Base-by-base conservation (phyloP, 2,113 vertebrate species). In the Anhinga rufa region DNA sequence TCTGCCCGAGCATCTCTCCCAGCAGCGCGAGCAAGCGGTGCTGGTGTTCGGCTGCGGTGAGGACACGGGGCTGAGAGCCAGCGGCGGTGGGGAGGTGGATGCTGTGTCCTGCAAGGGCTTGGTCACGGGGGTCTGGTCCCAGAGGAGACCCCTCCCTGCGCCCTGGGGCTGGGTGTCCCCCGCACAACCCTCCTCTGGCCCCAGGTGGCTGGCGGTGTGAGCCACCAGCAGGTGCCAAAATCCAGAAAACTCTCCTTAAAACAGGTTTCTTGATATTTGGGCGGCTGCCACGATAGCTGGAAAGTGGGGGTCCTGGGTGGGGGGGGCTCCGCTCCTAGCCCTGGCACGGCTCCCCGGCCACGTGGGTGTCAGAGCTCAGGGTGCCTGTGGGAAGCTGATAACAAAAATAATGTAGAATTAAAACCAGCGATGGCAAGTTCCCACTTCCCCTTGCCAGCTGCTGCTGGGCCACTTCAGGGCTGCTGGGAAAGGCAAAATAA, bases 21-120 rank as follows among this genome's bases (percentile, higher is more conserved):
- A 3, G 65, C 1, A 2, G 51, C 1, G 17, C 4, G 7, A 61
- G 38, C 19, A 15, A 77, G 46, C 1, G 52, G 14, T 36, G 68
- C 22, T 68, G 74, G 52, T 19, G 55, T 21, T 40, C 0, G 48
- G 28, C 51, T 0, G 1, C 1, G 4, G 24, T 1, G 3, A 7
- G 40, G 21, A 36, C 2, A 7, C 3, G 3, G 72, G 36, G 19
- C 14, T 21, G 9, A 26, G 9, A 42, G n/a, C 34, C 38, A 14
- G 66, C 3, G 2, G 38, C 1, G 3, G 1, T 9, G 32, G 70
- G 75, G 42, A 69, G 4, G 82, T 61, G 52, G n/a, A 10, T 76
- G 24, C 32, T 26, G n/a, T 4, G 28, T 62, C 57, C 62, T 44
- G 11, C 29, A 9, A 32, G 71, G 54, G n/a, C n/a, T 88, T 40